These are phyloP conservation scores for Centrocercus urophasianus DNA, from an alignment of 2,113 vertebrate genomes.

Conservation along the genomic window DNA sequence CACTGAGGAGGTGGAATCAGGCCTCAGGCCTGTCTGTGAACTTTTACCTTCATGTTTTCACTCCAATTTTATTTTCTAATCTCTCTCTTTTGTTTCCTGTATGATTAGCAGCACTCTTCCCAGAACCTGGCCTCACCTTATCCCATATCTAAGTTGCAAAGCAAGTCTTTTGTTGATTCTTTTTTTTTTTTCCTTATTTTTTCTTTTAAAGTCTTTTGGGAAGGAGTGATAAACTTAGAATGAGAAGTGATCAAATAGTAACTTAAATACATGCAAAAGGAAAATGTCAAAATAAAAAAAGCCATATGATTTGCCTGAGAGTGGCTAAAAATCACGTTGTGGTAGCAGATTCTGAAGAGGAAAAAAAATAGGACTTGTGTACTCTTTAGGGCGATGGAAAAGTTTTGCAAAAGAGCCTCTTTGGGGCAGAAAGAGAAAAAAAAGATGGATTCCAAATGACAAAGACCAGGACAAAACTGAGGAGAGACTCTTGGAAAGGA, in stretches of 20 bases:
- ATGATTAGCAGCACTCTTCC: not conserved
- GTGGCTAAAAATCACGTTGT: not conserved
- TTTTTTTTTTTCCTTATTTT: not conserved
- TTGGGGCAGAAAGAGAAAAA: not conserved
- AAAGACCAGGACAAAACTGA: not conserved
- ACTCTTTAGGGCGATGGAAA: not conserved
- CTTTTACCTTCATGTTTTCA: constrained; percentile 24
- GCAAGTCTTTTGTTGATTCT: not conserved
- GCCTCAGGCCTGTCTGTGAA: constrained; percentile 4
- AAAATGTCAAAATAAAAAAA: not conserved
- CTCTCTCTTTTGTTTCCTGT: not conserved
- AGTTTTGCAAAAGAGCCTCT: not conserved
- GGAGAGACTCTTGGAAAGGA: not conserved
- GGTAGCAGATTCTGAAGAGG: not conserved
- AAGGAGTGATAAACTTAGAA: not conserved
- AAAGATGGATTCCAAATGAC: not conserved
- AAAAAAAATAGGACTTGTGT: not conserved
- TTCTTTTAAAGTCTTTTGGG: not conserved
- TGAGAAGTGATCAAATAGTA: constrained; percentile 11
- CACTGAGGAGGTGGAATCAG: not conserved
- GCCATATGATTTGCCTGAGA: not conserved
- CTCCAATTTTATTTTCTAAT: not conserved
- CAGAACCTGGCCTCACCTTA: constrained; percentile 2
- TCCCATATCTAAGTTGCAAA: not conserved
- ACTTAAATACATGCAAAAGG: not conserved